Base-by-base conservation (phyloP, 2,888 invertebrate genomes). In the Hoplodrina blanda region DNA sequence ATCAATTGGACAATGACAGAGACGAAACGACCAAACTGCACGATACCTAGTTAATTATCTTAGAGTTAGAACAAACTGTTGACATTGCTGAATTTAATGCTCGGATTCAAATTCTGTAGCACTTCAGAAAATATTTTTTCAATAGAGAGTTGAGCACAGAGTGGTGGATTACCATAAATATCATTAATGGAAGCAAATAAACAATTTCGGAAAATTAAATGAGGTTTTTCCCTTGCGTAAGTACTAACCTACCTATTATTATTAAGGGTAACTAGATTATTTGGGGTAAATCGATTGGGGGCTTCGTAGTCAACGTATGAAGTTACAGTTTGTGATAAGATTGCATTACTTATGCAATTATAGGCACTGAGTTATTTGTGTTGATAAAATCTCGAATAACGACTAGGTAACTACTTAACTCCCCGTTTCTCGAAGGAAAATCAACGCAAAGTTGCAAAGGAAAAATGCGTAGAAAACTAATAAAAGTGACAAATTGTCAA, bases 1-100 rank as follows among this genome's bases (percentile, higher is more conserved):
- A 69, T 74, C 74, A 74, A 74, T 62, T 74, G 74, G 46, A 62
- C 69, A 41, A 20, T 49, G n/a, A 8, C 17, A 33, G 20, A 53
- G 17, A 33, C 19, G 7, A 53, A 59, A 62, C 41, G 49, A 19
- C 49, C 25, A n/a, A 37, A 56, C 37, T 46, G 11, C 20, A 33
- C 13, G 8, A 37, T 17, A 44, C 8, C 37, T 37, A 41, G 41
- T 41, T 41, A 41, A 41, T 11, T 4, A 33, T 33, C 6, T 33
- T 33, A 33, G 30, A 30, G 7, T 6, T 37, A 37, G 13, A 41
- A 41, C 41, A 41, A 13, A 41, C 33, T 33, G 41, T 41, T 3
- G 2, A 41, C 13, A 3, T 11, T 13, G 37, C 1, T 7, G 8
- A 37, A 0, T 37, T 37, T 37, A 37, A 1, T 8, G 8, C 8